Evolutionary conservation across 2,797 vertebrate species (phyloP).

Genomic region (Sciurus carolinensis): DNA sequence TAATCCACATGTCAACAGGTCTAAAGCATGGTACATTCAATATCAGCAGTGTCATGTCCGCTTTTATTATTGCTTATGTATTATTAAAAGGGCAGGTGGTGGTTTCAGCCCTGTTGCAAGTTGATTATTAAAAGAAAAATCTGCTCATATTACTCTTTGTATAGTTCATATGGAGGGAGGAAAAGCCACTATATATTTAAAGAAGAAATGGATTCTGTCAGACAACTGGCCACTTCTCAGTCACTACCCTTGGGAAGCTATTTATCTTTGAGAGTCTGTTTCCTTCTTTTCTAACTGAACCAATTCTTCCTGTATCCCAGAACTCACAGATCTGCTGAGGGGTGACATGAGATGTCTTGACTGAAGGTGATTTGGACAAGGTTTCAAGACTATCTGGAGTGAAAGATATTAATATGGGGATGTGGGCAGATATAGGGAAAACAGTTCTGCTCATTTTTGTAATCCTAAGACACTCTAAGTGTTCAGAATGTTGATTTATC

Average conservation of each 20-base stretch:
- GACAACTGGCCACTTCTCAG: background rate
- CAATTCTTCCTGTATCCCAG: background rate
- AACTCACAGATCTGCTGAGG: background rate
- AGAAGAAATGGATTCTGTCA: slow-evolving; percentile 3
- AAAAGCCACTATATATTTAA: background rate
- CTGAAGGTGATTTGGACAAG: background rate
- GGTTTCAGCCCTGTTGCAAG: background rate
- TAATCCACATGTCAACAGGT: too few relatives aligned
- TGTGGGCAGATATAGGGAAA: background rate
- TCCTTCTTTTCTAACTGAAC: background rate
- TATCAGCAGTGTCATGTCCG: background rate
- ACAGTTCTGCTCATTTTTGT: background rate
- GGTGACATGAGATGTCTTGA: rapidly evolving
- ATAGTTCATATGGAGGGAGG: background rate
- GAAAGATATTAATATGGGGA: background rate
- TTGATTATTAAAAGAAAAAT: background rate
- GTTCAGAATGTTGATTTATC: slow-evolving; percentile 1
- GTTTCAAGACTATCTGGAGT: background rate
- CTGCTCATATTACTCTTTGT: background rate
- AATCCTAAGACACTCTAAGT: background rate
- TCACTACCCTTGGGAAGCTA: background rate
- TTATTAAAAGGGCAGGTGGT: background rate
- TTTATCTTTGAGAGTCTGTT: background rate
- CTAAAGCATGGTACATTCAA: background rate
- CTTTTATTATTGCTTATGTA: background rate